A percentile compares a stretch with the other conserved stretches of the same genome.
Conservation (phyloP, 1,140 invertebrate species). For the Pseudobourletiella spinata region DNA sequence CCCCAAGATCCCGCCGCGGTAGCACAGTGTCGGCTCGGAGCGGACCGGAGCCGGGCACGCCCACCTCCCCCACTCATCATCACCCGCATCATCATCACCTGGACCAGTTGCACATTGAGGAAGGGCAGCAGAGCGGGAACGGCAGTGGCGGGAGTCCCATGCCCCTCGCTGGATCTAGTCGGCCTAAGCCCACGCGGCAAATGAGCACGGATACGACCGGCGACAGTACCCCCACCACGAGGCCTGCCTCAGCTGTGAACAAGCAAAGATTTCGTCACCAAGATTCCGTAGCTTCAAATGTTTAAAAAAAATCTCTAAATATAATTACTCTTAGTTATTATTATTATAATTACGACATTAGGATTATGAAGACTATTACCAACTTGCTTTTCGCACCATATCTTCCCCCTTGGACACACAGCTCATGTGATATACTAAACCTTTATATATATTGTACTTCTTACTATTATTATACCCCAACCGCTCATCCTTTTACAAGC, state of each 20-base stretch:
- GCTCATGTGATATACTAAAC: too few relatives aligned
- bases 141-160: constrained; percentile 6
- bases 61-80: not conserved
- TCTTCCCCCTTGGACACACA: too few relatives aligned
- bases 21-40: constrained; percentile 1
- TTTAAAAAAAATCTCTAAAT: constrained; percentile 7
- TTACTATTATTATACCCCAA: too few relatives aligned
- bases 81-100: not conserved
- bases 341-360: not conserved
- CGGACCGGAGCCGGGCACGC: constrained; percentile 1
- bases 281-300: constrained; percentile 31
- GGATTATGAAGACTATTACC: too few relatives aligned
- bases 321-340: not conserved
- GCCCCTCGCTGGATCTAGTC: constrained; percentile 8
- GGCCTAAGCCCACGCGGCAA: constrained; percentile 21
- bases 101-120: not conserved
- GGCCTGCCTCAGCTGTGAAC: constrained; percentile 9
- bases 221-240: constrained; percentile 16
- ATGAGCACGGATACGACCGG: constrained; percentile 18
- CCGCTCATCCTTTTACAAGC: too few relatives aligned
- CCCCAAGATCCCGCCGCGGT: constrained; percentile 26
- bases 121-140: not conserved
- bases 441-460: too few relatives aligned
- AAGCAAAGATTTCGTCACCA: constrained; percentile 20
- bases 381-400: too few relatives aligned